phyloP scores from a whole-genome alignment of 2,797 vertebrate species.

The Epinephelus awoara region DNA sequence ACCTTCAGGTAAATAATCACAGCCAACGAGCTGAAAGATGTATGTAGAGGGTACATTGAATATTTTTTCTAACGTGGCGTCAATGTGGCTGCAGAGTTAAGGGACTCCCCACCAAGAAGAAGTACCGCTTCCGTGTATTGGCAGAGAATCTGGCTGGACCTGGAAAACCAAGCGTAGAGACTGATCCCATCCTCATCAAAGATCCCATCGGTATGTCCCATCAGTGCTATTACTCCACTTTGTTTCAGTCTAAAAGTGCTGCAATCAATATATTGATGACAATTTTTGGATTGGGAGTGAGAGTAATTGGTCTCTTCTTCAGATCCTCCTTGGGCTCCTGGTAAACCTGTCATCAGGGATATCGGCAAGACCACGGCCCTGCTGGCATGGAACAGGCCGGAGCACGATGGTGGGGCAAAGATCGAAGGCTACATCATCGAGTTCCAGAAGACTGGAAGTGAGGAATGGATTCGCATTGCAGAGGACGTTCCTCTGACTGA shows the following conservation, averaged over 20 bases:
- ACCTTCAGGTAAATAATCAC: slow-evolving; percentile 89
- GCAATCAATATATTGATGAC: not conserved
- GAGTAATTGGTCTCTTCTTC: slow-evolving; percentile 30
- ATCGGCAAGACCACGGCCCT: slow-evolving; percentile 90
- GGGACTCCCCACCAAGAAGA: slow-evolving; percentile 96
- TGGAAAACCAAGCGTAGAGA: slow-evolving; percentile 94
- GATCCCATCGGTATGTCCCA: slow-evolving; percentile 91
- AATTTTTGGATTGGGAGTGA: not conserved
- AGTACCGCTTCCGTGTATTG: slow-evolving; percentile 95
- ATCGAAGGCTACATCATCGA: slow-evolving; percentile 97
- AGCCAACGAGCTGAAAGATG: not conserved
- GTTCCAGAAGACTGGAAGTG: slow-evolving; percentile 95
- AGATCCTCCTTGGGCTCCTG: slow-evolving; percentile 99
- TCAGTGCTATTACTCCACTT: not conserved
- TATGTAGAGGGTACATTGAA: not conserved
- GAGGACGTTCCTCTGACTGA: slow-evolving; percentile 94
- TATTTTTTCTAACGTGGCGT: not conserved
- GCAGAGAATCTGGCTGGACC: slow-evolving; percentile 98
- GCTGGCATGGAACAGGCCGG: slow-evolving; percentile 94
- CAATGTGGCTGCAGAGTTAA: slow-evolving; percentile 89
- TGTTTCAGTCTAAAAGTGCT: not conserved
- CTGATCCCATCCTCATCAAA: slow-evolving; percentile 95
- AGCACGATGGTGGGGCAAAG: slow-evolving; percentile 97
- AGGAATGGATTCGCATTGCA: slow-evolving; percentile 96
- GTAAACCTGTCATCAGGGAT: slow-evolving; percentile 95